These are phyloP conservation scores for Mormyrus hasselquistii DNA, from an alignment of 2,797 vertebrate genomes.

Conservation along the genomic window DNA sequence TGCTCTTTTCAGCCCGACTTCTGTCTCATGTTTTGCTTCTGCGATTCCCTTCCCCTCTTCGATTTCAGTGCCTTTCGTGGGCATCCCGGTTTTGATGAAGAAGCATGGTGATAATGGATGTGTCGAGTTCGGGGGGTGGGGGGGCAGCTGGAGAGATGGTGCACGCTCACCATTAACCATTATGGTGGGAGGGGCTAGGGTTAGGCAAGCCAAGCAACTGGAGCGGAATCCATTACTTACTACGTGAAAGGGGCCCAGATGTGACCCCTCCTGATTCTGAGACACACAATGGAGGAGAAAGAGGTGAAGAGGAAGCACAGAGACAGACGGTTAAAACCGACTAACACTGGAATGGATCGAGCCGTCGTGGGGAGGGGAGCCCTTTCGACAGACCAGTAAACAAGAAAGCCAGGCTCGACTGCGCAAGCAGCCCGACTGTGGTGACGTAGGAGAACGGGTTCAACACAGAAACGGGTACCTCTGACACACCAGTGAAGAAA, in stretches of 20 bases:
- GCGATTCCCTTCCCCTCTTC: background rate
- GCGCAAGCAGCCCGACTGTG: background rate
- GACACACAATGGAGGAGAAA: constrained; percentile 58
- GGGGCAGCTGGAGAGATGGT: background rate
- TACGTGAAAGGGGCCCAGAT: constrained; percentile 76
- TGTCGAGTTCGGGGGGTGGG: background rate
- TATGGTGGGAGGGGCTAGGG: background rate
- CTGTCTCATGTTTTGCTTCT: background rate
- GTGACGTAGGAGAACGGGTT: background rate
- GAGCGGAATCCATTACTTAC: constrained; percentile 59
- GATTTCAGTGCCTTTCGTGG: background rate
- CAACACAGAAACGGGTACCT: background rate
- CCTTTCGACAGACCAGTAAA: background rate
- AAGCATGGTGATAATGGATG: background rate
- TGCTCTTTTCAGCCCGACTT: background rate
- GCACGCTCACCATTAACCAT: background rate
- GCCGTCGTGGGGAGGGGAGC: background rate
- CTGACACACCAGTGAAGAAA: background rate
- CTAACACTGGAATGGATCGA: background rate
- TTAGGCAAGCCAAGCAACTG: constrained; percentile 11
- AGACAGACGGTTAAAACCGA: constrained; percentile 26
- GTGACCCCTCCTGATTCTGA: constrained; percentile 74
- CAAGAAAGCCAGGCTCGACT: background rate
- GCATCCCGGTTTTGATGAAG: background rate
- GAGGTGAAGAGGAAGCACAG: constrained; percentile 62